A percentile compares a stretch with the other conserved stretches of the same genome.
phyloP scores from a whole-genome alignment of 2,113 vertebrate species.

The Probosciger aterrimus region DNA sequence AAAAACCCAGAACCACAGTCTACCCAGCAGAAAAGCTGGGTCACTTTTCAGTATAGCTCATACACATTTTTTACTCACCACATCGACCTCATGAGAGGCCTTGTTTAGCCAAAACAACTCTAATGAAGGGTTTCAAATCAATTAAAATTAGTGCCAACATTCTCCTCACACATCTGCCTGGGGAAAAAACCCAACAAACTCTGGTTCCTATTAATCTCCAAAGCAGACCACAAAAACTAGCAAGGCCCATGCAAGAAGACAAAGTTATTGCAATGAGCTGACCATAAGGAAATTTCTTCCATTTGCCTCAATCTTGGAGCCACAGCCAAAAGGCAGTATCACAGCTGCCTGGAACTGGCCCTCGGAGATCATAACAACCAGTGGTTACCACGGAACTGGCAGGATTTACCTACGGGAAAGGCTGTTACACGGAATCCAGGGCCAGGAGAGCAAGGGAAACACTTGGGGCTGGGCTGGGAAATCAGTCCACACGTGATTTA shows the following conservation, averaged over 20 bases:
- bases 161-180: background rate
- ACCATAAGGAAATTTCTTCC: background rate
- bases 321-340: background rate
- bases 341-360: background rate
- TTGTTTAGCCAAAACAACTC: background rate
- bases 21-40: background rate
- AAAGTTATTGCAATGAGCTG: background rate
- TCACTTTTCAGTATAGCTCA: background rate
- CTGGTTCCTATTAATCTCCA: background rate
- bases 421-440: background rate
- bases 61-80: background rate
- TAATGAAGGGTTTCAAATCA: background rate
- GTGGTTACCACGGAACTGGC: background rate
- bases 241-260: slow-evolving; percentile 19
- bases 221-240: background rate
- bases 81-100: background rate
- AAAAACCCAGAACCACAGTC: background rate
- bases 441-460: background rate
- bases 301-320: background rate
- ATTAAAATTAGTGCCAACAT: background rate
- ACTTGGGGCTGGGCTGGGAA: background rate
- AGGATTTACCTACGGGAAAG: background rate
- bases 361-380: background rate
- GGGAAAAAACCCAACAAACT: background rate
- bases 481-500: background rate